Evolutionary conservation across 2,113 vertebrate species (phyloP), one percentile per base, ranked within the genome.

Genomic region (Solenodon paradoxus): DNA sequence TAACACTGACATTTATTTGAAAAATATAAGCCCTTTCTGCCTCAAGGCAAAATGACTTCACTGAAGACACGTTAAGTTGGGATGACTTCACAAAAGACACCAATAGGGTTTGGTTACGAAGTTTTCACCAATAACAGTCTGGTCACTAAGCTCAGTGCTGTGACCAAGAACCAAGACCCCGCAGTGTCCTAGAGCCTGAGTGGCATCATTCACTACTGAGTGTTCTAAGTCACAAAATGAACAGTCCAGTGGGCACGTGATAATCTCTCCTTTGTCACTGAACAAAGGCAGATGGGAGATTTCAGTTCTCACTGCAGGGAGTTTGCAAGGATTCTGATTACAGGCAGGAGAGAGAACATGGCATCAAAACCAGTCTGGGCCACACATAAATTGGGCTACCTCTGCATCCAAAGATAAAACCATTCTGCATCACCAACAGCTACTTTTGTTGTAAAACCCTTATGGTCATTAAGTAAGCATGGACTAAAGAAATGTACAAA

Each of bases 241-340:
- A 97, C 96, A 96, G 94, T 95, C 96, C 96, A 88, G 84, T 12
- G 32, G 92, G 94, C 96, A 96, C 90, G 94, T 97, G 97, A 97
- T 95, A 88, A 94, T 97, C 96, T 96, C 92, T 90, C 92, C 96
- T 97, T 97, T 97, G 96, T 97, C 88, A 68, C 6, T 28, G 92
- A 97, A 97, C 97, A 97, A 97, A 97, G 97, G 95, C 96, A 94
- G 90, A 93, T 88, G 53, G 79, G 79, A 96, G 95, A 95, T 97
- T 96, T 97, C 96, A 95, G 79, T 81, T 69, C 75, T 94, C 66
- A 1, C 87, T 72, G 83, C 51, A 78, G 80, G 88, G 74, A 94
- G 79, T 92, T 96, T 96, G 79, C 88, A 40, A 66, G 80, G 59
- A 92, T 96, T 97, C 96, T 79, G 79, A 95, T 97, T 95, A 96